Evolutionary conservation across 2,797 vertebrate genomes (phyloP).

Genomic region (Semotilus atromaculatus): DNA sequence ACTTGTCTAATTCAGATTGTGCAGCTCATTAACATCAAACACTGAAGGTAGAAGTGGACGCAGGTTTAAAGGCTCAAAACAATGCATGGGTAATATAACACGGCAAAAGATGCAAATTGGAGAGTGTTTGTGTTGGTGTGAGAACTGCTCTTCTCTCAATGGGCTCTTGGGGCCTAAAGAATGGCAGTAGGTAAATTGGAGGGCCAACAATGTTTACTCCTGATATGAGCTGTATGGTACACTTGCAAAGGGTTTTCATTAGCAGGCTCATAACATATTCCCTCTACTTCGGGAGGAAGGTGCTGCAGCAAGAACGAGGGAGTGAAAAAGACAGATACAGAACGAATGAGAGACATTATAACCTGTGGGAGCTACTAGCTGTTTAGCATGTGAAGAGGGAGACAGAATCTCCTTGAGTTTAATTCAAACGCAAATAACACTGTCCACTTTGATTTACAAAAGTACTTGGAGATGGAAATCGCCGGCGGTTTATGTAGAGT

Average conservation of each 20-base stretch:
- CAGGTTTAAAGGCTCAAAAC: conserved; percentile 40
- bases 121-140: conserved; percentile 43
- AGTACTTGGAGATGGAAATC: conserved; percentile 47
- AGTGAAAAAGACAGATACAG: neutral
- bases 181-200: conserved; percentile 35
- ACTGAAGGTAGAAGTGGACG: conserved; percentile 27
- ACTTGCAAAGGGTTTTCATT: conserved; percentile 39
- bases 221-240: conserved; percentile 20
- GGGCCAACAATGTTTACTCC: conserved; percentile 36
- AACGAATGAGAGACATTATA: conserved; percentile 30
- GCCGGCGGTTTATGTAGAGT: conserved; percentile 33
- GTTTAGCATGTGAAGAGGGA: conserved; percentile 55
- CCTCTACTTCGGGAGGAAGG: conserved; percentile 3
- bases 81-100: conserved; percentile 26
- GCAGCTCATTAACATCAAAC: conserved; percentile 35
- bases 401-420: conserved; percentile 44
- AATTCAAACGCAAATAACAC: conserved; percentile 55
- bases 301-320: neutral
- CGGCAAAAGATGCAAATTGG: conserved; percentile 43
- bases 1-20: conserved; percentile 31
- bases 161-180: conserved; percentile 27
- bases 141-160: conserved; percentile 35
- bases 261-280: conserved; percentile 26
- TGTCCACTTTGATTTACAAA: conserved; percentile 54
- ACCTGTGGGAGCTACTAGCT: conserved; percentile 46